Conservation (phyloP, 2,888 invertebrate genomes). For the Synanthedon myopaeformis region DNA sequence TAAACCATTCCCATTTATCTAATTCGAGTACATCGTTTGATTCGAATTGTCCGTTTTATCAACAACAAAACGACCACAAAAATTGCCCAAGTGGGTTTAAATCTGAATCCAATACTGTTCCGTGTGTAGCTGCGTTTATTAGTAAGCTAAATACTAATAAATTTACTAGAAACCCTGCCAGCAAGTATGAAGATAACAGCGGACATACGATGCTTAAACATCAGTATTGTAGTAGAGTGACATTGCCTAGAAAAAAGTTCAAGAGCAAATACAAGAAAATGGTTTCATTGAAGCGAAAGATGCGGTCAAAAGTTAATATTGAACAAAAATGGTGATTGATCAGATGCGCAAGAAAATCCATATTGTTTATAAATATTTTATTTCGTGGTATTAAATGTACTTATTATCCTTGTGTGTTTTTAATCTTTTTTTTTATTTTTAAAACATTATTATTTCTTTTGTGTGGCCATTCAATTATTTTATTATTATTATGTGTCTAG, state of each 20-base stretch:
- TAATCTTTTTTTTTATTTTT: too few relatives aligned
- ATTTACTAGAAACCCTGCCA: too few relatives aligned
- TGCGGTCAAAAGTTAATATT: constrained; percentile 17
- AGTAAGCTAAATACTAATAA: constrained; percentile 2
- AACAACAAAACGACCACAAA: constrained; percentile 11
- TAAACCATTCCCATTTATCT: constrained; percentile 5
- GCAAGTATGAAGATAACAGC: too few relatives aligned
- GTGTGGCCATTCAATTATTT: too few relatives aligned
- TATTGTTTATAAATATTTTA: too few relatives aligned
- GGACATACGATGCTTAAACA: too few relatives aligned
- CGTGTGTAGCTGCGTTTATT: constrained; percentile 24
- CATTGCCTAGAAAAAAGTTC: constrained; percentile 26
- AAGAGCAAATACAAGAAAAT: constrained; percentile 37
- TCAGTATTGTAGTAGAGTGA: constrained; percentile 6
- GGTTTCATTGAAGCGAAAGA: constrained; percentile 28
- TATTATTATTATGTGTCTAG: too few relatives aligned
- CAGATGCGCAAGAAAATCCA: too few relatives aligned
- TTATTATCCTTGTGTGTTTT: too few relatives aligned
- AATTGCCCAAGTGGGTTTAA: constrained; percentile 19
- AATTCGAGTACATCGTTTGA: constrained; percentile 29
- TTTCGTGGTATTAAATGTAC: too few relatives aligned
- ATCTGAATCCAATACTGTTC: constrained; percentile 19
- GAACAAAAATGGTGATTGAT: neutral
- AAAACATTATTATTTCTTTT: too few relatives aligned
- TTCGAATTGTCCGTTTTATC: constrained; percentile 32